A percentile compares a stretch with the other conserved stretches of the same genome.
Evolutionary conservation across 2,113 vertebrate species (phyloP).

Genomic region (Tachycineta bicolor): DNA sequence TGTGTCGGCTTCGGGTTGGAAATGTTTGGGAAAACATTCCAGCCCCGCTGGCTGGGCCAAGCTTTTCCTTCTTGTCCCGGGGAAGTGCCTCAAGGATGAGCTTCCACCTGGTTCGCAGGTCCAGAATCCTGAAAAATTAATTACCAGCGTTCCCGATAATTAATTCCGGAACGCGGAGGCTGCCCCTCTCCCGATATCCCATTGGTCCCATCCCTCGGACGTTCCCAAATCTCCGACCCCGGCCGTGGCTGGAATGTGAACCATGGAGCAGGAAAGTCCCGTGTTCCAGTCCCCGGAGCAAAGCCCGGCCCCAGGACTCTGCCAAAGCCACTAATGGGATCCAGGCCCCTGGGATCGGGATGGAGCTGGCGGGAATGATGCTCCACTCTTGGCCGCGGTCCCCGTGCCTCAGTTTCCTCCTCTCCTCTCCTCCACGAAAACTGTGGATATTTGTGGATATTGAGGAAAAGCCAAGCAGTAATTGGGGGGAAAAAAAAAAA

Average conservation of each 20-base stretch:
- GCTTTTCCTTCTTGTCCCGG: background rate
- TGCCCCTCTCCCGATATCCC: background rate
- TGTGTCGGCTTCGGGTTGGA: background rate
- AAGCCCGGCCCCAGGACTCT: background rate
- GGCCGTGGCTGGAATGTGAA: background rate
- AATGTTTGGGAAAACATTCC: background rate
- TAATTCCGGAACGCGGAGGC: background rate
- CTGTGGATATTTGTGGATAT: background rate
- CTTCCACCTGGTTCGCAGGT: background rate
- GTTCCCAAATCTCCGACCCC: background rate
- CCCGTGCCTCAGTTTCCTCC: background rate
- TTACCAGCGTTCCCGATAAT: fast-evolving
- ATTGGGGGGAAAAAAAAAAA: background rate
- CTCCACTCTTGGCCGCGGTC: fast-evolving
- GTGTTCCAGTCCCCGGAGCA: background rate
- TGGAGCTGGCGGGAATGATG: background rate
- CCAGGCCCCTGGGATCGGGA: background rate
- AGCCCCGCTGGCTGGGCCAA: background rate
- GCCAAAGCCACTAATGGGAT: conserved; percentile 55
- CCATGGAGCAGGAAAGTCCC: conserved; percentile 5
- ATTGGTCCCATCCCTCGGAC: background rate
- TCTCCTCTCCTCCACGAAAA: background rate
- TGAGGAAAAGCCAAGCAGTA: background rate
- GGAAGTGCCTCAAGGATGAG: background rate
- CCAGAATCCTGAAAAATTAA: background rate